A percentile compares a stretch with the other conserved stretches of the same genome.
Evolutionary conservation across 1,140 invertebrate genomes (phyloP).

Genomic region (Calephelis virginiensis): DNA sequence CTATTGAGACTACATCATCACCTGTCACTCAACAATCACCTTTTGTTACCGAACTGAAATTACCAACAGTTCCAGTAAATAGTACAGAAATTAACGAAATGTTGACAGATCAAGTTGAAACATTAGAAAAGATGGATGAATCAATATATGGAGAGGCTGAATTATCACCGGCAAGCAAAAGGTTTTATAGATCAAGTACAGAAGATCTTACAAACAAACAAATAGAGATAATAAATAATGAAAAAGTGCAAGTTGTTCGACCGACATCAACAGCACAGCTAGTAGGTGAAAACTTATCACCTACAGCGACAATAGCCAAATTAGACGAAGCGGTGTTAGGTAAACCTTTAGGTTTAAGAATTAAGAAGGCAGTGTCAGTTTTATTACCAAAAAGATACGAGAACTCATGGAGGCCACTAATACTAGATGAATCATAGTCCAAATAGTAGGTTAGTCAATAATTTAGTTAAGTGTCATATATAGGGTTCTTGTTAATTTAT

Average conservation of each 20-base stretch:
- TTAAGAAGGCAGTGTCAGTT: slow-evolving; percentile 46
- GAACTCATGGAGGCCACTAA: slow-evolving; percentile 37
- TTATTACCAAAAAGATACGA: slow-evolving; percentile 43
- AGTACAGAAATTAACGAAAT: slow-evolving; percentile 39
- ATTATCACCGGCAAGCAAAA: slow-evolving; percentile 43
- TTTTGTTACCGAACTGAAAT: slow-evolving; percentile 2
- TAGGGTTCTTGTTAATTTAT: slow-evolving; percentile 61
- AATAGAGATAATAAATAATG: slow-evolving; percentile 54
- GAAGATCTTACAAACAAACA: slow-evolving; percentile 47
- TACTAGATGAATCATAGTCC: slow-evolving; percentile 50
- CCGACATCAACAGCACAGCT: slow-evolving; percentile 45
- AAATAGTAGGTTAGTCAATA: slow-evolving; percentile 36
- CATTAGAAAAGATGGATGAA: slow-evolving; percentile 41
- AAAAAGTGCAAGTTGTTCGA: slow-evolving; percentile 62
- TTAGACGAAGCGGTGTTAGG: slow-evolving; percentile 58
- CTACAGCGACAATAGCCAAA: slow-evolving; percentile 47
- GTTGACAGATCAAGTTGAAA: slow-evolving; percentile 55
- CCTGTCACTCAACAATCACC: slow-evolving; percentile 16
- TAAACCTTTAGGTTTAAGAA: slow-evolving; percentile 34
- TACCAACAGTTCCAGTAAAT: slow-evolving; percentile 12
- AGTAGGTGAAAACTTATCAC: slow-evolving; percentile 48
- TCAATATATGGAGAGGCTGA: slow-evolving; percentile 40
- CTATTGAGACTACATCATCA: slow-evolving; percentile 21
- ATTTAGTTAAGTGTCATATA: slow-evolving; percentile 60
- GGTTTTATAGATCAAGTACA: slow-evolving; percentile 67